Conservation (phyloP, 2,113 vertebrate genomes). For the Pomatostomus ruficeps region DNA sequence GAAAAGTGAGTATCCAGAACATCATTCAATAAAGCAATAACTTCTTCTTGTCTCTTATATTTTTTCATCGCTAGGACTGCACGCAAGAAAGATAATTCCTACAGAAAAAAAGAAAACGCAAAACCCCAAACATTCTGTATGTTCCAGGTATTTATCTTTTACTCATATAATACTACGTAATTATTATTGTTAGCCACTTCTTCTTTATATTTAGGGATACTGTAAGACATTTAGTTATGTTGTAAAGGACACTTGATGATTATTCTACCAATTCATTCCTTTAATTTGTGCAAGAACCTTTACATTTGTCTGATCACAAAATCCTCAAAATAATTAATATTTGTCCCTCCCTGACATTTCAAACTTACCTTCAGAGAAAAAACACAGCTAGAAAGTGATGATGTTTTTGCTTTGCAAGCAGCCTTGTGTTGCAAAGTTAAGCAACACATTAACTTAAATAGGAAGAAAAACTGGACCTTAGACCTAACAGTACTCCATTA, state of each 20-base stretch:
- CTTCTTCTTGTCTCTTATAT: constrained; percentile 77
- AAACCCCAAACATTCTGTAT: background rate
- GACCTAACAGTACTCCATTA: background rate
- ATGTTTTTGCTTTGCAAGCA: background rate
- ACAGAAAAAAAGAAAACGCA: background rate
- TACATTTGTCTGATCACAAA: background rate
- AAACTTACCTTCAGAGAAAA: background rate
- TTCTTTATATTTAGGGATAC: background rate
- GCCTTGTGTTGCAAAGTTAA: background rate
- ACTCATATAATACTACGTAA: background rate
- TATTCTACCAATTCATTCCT: background rate
- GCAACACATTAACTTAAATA: background rate
- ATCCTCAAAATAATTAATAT: background rate
- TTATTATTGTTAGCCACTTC: background rate
- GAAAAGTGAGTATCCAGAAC: constrained; percentile 91
- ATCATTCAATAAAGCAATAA: constrained; percentile 85
- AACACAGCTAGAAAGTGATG: background rate
- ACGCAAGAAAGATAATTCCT: constrained; percentile 88
- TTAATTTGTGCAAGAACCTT: background rate
- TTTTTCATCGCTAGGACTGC: constrained; percentile 86
- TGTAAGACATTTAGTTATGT: background rate
- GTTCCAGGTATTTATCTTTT: background rate
- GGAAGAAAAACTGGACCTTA: background rate
- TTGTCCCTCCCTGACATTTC: background rate
- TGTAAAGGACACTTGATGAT: background rate